Evolutionary conservation across 2,113 vertebrate species (phyloP), one percentile per base, ranked within the genome.

Genomic region (Zapornia atra): DNA sequence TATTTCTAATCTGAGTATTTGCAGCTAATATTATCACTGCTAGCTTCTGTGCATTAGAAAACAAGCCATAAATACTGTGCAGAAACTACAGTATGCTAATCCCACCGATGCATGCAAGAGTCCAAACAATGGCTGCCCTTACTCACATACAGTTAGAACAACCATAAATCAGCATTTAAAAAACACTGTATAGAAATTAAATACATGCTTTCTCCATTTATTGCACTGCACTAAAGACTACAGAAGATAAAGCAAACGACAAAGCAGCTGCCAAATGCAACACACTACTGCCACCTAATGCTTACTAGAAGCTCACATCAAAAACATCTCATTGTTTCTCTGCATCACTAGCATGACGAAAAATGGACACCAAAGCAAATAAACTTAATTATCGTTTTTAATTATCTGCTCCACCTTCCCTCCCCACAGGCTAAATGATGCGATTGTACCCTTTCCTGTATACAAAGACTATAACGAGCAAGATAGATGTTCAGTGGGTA

Each of bases 231-330:
- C 63, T 71, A 21, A 90, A 68, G 81, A 95, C 7, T 57, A 51
- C 56, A 29, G 86, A 88, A 94, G 73, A 34, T 59, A 51, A 86
- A 94, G 33, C 12, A 24, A 73, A 31, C 53, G 77, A 81, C 88
- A 95, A 93, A 94, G 87, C 94, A 90, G 91, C 92, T 92, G 95
- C 95, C 96, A 98, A 98, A 92, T 80, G 96, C 97, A 98, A 98
- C 98, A 98, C 98, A 96, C 98, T 98, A 98, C 98, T 99, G 98
- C 99, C 98, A 98, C 98, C 99, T 99, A 99, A 98, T 98, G 99
- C 97, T 98, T 95, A 81, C 66, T 59, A 59, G 89, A 93, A 77
- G 94, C 91, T 38, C 56, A 46, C 82, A 89, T 54, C 88, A 71
- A 51, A 70, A 73, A 57, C 36, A 12, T 2, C 11, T 24, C 86